Base-by-base conservation (phyloP, 2,797 vertebrate species). In the Pipistrellus kuhlii region DNA sequence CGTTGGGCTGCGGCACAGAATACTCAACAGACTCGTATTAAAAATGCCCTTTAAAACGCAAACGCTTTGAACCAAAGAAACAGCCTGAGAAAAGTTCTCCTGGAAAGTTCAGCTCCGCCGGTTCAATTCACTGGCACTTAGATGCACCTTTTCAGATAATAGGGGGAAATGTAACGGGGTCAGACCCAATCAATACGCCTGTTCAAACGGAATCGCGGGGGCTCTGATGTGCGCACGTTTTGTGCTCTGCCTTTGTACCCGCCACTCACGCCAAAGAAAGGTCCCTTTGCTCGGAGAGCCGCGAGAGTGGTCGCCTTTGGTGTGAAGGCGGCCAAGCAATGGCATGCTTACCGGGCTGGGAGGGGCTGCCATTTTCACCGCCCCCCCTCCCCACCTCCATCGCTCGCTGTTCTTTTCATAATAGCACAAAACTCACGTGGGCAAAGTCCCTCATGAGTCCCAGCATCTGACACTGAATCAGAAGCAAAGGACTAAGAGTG, bases 1-100 rank as follows among this genome's bases (percentile, higher is more conserved):
- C 97, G 97, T 97, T 95, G 73, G 95, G 97, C 64, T 96, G 96
- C 96, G 96, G 96, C 96, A 97, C 97, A 98, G 98, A 98, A 98
- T 98, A 98, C 97, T 98, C 98, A 94, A 97, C 98, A 98, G 98
- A 80, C 97, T 88, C 96, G 95, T 99, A 99, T 99, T 99, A 99
- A 99, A 99, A 99, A 99, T 99, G 99, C 99, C 98, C 99, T 99
- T 99, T 99, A 98, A 99, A 99, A 99, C 98, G 97, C 98, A 98
- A 98, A 98, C 98, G 98, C 99, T 99, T 99, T 99, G 99, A 99
- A 99, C 99, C 99, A 98, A 98, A 99, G 98, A 98, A 98, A 98
- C 97, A 99, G 98, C 99, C 99, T 97, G 96, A 98, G 98, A 99
- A 99, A 99, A 99, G 98, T 98, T 98, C 98, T 98, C 97, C 98